These are phyloP conservation scores for Drosophila kurseongensis DNA, from an alignment of 1,140 invertebrate species.

Conservation along the genomic window DNA sequence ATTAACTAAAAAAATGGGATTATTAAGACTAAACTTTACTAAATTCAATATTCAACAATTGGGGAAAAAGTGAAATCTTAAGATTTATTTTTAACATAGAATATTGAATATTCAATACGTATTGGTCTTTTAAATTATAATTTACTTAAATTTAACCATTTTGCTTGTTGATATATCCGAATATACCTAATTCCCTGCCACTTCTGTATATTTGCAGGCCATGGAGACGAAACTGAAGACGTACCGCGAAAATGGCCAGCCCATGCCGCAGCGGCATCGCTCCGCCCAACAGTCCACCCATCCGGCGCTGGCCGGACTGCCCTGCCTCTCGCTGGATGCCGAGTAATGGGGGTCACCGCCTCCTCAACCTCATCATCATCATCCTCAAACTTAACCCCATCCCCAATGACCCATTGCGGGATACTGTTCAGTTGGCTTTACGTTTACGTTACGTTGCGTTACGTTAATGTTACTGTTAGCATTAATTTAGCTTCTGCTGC, in stretches of 20 bases:
- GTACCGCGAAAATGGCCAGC: slow-evolving; percentile 76
- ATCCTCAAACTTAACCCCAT: not conserved
- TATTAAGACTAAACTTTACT: too few relatives aligned
- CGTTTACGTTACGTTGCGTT: slow-evolving; percentile 29
- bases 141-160: too few relatives aligned
- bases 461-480: slow-evolving; percentile 41
- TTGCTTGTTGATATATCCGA: not conserved
- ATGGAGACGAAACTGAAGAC: slow-evolving; percentile 84
- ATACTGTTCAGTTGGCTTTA: slow-evolving; percentile 29
- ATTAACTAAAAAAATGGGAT: too few relatives aligned
- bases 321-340: slow-evolving; percentile 41
- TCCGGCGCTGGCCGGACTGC: slow-evolving; percentile 32
- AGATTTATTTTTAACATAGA: too few relatives aligned
- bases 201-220: slow-evolving; percentile 64
- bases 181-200: slow-evolving; percentile 7
- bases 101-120: too few relatives aligned
- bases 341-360: slow-evolving; percentile 14
- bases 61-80: too few relatives aligned
- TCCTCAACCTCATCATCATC: slow-evolving; percentile 2
- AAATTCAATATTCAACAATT: too few relatives aligned
- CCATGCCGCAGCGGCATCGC: slow-evolving; percentile 73
- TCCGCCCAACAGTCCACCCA: slow-evolving; percentile 30
- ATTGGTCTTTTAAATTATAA: too few relatives aligned
- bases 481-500: slow-evolving; percentile 39
- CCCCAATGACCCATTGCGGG: slow-evolving; percentile 7